phyloP scores from a whole-genome alignment of 2,797 vertebrate species.

The Neostethus bicornis region DNA sequence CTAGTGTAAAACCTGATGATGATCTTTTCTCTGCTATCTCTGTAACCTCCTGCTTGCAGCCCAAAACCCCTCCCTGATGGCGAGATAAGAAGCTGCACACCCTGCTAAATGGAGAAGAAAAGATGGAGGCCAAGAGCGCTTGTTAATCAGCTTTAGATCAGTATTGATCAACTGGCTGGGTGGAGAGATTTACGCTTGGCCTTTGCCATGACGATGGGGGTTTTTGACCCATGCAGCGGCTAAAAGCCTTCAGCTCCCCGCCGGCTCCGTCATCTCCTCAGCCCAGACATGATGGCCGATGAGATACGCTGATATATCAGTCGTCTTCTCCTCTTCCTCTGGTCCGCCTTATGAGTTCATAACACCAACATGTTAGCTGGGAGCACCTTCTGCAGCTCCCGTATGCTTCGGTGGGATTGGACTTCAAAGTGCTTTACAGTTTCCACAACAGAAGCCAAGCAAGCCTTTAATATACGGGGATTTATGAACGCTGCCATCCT shows the following conservation, averaged over 20 bases:
- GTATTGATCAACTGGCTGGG: constrained; percentile 67
- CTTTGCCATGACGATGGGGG: constrained; percentile 41
- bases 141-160: constrained; percentile 74
- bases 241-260: constrained; percentile 56
- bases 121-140: constrained; percentile 50
- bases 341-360: background rate
- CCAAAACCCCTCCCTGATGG: constrained; percentile 9
- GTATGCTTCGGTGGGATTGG: constrained; percentile 52
- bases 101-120: constrained; percentile 19
- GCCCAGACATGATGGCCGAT: constrained; percentile 43
- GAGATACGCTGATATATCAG: constrained; percentile 58
- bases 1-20: constrained; percentile 1
- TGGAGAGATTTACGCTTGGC: constrained; percentile 59
- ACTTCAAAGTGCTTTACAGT: constrained; percentile 65
- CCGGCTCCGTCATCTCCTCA: constrained; percentile 40
- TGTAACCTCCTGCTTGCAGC: constrained; percentile 16
- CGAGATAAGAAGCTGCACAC: constrained; percentile 43
- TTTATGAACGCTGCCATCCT: constrained; percentile 48
- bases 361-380: constrained; percentile 68
- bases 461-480: constrained; percentile 64
- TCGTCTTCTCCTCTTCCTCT: constrained; percentile 39
- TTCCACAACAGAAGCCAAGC: constrained; percentile 69
- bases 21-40: constrained; percentile 25
- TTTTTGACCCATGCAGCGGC: constrained; percentile 55
- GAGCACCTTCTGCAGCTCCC: constrained; percentile 66